Percentiles rank a stretch among this genome's conserved stretches.
phyloP scores from a whole-genome alignment of 2,113 vertebrate genomes.

The Periophthalmus modestus region DNA sequence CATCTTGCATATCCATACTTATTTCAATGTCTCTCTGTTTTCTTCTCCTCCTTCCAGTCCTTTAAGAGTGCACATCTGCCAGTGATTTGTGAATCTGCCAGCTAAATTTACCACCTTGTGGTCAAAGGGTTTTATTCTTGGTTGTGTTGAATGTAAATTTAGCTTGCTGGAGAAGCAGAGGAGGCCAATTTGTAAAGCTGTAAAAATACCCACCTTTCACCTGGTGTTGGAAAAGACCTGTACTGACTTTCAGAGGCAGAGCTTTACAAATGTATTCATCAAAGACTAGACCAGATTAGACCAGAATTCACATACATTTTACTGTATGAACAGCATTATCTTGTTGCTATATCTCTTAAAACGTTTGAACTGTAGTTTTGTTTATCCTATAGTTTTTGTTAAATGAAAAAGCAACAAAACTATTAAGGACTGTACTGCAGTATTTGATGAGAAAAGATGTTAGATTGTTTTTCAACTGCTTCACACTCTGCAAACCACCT shows the following conservation, averaged over 20 bases:
- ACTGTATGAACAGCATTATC: constrained; percentile 41
- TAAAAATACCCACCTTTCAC: constrained; percentile 75
- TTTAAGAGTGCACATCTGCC: constrained; percentile 74
- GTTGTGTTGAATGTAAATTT: constrained; percentile 74
- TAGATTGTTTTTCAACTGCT: too few species aligned
- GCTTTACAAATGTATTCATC: constrained; percentile 66
- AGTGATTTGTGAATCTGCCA: constrained; percentile 78
- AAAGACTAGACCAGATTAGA: constrained; percentile 50
- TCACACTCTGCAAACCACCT: too few species aligned
- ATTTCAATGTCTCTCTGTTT: constrained; percentile 49
- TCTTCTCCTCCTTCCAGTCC: constrained; percentile 45
- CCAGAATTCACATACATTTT: constrained; percentile 34
- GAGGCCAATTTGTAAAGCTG: constrained; percentile 72
- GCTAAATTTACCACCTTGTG: constrained; percentile 79
- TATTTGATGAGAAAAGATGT: too few species aligned
- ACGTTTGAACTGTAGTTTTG: too few species aligned
- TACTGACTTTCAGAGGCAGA: constrained; percentile 62
- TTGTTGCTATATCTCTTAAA: constrained; percentile 39
- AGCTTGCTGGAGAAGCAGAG: constrained; percentile 55
- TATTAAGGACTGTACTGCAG: too few species aligned
- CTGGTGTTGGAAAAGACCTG: constrained; percentile 66
- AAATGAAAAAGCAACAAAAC: too few species aligned
- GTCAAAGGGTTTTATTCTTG: constrained; percentile 72
- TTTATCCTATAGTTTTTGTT: too few species aligned
- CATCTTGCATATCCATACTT: constrained; percentile 44